Evolutionary conservation across 2,113 vertebrate species (phyloP), one percentile per base, ranked within the genome.

Genomic region (Brachypodius melanocephalos): DNA sequence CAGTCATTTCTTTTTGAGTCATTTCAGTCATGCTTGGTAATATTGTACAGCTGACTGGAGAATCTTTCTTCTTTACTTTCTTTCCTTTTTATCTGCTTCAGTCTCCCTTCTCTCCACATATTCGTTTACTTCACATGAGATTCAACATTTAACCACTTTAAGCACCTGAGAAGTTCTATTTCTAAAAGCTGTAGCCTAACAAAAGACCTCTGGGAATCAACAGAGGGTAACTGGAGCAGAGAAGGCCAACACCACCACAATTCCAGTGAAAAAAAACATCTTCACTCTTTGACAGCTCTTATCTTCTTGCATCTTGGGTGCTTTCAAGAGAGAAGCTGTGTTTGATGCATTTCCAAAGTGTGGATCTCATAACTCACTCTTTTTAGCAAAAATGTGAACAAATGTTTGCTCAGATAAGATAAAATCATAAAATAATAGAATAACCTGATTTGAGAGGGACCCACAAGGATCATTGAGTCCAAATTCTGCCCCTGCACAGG

Each of bases 401-500:
- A 7, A 0, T 7, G 20, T 67, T 85, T 62, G 14, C 26, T 58
- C 20, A 34, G 51, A 88, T 6, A 43, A 26, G 42, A 59, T 5
- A 58, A 93, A 68, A 68, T 9, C 5, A 17, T 34, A 31, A 67
- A 68, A 40, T 15, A n/a, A 31, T 15, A 31, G 8, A 40, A 31
- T 59, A 21, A 12, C 16, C 10, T 34, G 38, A 40, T 28, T 4
- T 19, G 51, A 36, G 57, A 40, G 34, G 29, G 9, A 54, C 4
- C 5, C 38, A 54, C 17, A 54, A 48, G 7, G 38, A 31, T 16
- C 16, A 40, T 51, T 0, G 0, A 31, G 19, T 31, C 17, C 29
- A 48, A 16, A 21, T 18, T 46, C 48, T 82, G 24, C 5, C 20
- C 9, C 24, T 40, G 8, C n/a, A 34, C 38, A 52, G 29, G 14